Conservation (phyloP, 2,113 vertebrate genomes). For the Sylvicapra grimmia region DNA sequence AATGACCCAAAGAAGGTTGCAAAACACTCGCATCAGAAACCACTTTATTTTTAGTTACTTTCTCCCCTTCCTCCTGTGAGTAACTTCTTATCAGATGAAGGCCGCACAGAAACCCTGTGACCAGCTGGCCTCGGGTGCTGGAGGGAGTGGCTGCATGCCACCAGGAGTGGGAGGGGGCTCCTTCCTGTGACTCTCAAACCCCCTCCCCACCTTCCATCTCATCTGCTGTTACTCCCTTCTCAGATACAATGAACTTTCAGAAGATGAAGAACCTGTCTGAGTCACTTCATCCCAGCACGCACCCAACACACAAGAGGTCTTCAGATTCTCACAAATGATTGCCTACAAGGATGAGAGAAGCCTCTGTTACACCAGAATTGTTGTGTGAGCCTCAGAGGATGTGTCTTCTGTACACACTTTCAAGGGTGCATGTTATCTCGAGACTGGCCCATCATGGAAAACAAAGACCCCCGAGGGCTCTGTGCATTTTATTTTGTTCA, state of each 20-base stretch:
- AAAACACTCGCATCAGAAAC: slow-evolving; percentile 52
- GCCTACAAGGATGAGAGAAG: background rate
- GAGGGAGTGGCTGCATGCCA: background rate
- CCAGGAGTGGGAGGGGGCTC: background rate
- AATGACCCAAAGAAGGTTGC: slow-evolving; percentile 52
- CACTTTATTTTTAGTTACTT: slow-evolving; percentile 64
- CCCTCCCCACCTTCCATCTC: background rate
- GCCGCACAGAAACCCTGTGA: background rate
- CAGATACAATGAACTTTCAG: background rate
- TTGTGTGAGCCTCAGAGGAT: background rate
- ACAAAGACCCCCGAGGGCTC: background rate
- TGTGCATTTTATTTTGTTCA: background rate
- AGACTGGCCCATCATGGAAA: background rate
- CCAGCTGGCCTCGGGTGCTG: background rate
- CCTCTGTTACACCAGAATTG: background rate
- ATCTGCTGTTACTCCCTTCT: background rate
- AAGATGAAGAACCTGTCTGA: background rate
- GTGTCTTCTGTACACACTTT: background rate
- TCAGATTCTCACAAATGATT: background rate
- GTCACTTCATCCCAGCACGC: background rate
- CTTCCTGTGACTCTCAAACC: background rate
- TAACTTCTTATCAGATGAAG: slow-evolving; percentile 25
- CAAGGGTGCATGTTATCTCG: background rate
- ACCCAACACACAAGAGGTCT: background rate
- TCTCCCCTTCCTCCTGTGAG: slow-evolving; percentile 54